Percentiles rank a stretch among this genome's conserved stretches.
phyloP scores from a whole-genome alignment of 2,888 invertebrate species.

The Petrophora chlorosata region DNA sequence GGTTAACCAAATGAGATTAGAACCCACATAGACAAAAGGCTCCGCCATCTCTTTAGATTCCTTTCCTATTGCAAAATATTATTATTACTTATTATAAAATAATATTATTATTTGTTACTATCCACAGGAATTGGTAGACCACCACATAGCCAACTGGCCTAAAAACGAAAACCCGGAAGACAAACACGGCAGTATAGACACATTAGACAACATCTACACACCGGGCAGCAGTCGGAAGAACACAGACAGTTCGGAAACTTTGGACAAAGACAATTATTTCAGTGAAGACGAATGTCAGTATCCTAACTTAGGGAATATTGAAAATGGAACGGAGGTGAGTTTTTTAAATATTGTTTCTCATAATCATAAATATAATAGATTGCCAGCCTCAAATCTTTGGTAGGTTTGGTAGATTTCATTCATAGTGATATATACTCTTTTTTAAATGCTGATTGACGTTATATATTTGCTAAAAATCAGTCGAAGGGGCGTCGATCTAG shows the following conservation, averaged over 20 bases:
- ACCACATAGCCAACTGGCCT: constrained; percentile 71
- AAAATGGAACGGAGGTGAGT: constrained; percentile 61
- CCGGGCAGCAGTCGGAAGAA: constrained; percentile 73
- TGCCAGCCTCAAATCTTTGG: background rate
- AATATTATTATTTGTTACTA: no score
- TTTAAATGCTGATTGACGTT: no score
- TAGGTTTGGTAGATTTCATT: no score
- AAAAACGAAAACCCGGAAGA: constrained; percentile 52
- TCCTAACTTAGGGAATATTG: constrained; percentile 54
- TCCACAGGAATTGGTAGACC: constrained; percentile 72
- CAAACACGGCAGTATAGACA: constrained; percentile 66
- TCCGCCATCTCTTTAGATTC: no score
- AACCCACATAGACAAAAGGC: no score
- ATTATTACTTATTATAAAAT: no score
- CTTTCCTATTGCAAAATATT: no score
- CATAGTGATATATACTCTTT: no score
- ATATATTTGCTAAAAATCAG: no score
- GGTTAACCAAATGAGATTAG: no score
- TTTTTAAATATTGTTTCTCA: background rate
- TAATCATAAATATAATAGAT: background rate
- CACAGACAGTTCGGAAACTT: constrained; percentile 72
- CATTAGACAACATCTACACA: constrained; percentile 65
- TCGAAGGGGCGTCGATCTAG: no score
- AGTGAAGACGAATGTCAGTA: constrained; percentile 73
- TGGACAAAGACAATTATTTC: constrained; percentile 68